A percentile compares a stretch with the other conserved stretches of the same genome.
phyloP scores from a whole-genome alignment of 2,113 vertebrate genomes.

The Lepisosteus osseus region DNA sequence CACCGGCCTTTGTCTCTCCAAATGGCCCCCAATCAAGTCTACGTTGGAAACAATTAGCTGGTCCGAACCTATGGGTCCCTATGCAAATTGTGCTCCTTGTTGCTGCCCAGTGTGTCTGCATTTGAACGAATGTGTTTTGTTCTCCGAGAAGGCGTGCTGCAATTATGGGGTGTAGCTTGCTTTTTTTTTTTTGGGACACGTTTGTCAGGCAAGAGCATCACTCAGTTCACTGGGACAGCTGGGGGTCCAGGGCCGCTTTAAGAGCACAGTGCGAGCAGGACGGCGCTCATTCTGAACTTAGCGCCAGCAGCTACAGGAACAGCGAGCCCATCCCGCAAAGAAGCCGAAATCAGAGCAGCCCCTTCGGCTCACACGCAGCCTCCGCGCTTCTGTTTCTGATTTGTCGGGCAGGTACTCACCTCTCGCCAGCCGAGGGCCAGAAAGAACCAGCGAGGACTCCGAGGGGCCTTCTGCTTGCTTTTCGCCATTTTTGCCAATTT shows the following conservation, averaged over 20 bases:
- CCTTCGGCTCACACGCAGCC: slow-evolving; percentile 12
- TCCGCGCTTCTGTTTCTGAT: slow-evolving; percentile 22
- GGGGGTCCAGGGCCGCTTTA: slow-evolving; percentile 60
- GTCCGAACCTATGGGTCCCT: slow-evolving; percentile 74
- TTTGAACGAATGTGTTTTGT: slow-evolving; percentile 76
- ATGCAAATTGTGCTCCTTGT: slow-evolving; percentile 77
- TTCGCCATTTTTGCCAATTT: slow-evolving; percentile 72
- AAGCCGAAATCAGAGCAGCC: not conserved
- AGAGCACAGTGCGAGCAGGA: slow-evolving; percentile 53
- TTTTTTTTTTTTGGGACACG: slow-evolving; percentile 51
- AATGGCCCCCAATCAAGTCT: slow-evolving; percentile 92
- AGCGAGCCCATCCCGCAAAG: slow-evolving; percentile 28
- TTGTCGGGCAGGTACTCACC: slow-evolving; percentile 45
- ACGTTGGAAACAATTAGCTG: slow-evolving; percentile 87
- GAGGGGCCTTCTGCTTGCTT: slow-evolving; percentile 41
- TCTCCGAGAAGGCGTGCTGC: slow-evolving; percentile 63
- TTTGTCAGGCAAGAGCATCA: slow-evolving; percentile 62
- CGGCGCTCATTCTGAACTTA: slow-evolving; percentile 44
- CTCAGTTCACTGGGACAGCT: slow-evolving; percentile 62
- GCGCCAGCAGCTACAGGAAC: slow-evolving; percentile 47
- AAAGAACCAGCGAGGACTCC: slow-evolving; percentile 36
- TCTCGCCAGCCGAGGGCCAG: slow-evolving; percentile 24
- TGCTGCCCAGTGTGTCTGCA: slow-evolving; percentile 70
- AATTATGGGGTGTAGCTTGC: slow-evolving; percentile 59
- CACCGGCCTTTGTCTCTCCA: slow-evolving; percentile 92